Conservation (phyloP, 2,797 vertebrate genomes). For the Atherinosoma microstoma region DNA sequence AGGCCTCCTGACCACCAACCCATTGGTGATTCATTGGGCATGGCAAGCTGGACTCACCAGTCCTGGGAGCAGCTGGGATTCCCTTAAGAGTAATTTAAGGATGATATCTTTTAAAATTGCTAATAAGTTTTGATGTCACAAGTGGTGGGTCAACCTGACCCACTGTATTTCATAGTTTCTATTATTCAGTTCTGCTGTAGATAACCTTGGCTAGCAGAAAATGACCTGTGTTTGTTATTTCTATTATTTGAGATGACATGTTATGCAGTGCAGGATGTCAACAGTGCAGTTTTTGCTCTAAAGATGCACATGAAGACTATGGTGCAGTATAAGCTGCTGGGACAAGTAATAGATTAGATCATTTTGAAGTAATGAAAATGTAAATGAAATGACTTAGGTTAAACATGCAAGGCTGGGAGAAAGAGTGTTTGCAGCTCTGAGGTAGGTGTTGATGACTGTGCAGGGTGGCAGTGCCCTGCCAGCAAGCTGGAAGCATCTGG, state of each 20-base stretch:
- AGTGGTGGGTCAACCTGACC: neutral
- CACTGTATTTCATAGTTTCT: neutral
- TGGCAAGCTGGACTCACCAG: neutral
- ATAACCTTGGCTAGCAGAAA: neutral
- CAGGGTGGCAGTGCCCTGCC: slow-evolving; percentile 22
- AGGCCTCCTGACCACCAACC: too few species aligned
- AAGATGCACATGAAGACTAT: neutral
- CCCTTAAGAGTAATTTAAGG: too few species aligned
- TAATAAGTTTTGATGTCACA: neutral
- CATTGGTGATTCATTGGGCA: neutral
- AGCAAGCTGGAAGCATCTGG: slow-evolving; percentile 34
- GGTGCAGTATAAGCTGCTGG: neutral
- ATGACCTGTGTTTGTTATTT: neutral
- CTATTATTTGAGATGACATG: neutral
- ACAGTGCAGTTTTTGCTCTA: neutral
- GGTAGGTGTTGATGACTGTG: slow-evolving; percentile 42
- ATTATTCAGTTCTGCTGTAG: neutral
- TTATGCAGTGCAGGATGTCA: neutral
- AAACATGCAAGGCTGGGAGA: slow-evolving; percentile 27
- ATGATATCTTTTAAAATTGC: neutral
- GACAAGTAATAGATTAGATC: neutral
- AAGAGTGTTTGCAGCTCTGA: slow-evolving; percentile 24
- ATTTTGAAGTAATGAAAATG: neutral
- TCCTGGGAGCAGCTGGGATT: neutral
- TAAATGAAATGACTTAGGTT: slow-evolving; percentile 16